These are phyloP conservation scores for Etheostoma cragini DNA, from an alignment of 2,113 vertebrate genomes.

Conservation along the genomic window DNA sequence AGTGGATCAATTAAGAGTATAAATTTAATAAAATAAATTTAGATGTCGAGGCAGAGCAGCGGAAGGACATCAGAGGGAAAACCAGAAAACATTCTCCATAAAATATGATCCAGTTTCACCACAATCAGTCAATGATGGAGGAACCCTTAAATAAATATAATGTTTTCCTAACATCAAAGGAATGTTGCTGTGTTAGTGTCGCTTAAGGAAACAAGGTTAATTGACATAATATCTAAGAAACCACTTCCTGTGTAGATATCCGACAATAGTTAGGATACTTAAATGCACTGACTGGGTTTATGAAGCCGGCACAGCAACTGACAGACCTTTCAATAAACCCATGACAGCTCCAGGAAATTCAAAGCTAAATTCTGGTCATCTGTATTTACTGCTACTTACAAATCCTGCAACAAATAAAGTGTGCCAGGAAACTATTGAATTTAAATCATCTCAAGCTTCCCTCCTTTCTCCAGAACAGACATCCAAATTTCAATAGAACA, in stretches of 20 bases:
- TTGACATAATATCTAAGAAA: not conserved
- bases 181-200: not conserved
- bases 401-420: constrained; percentile 41
- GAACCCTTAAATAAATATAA: not conserved
- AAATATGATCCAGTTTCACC: too few species aligned
- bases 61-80: too few species aligned
- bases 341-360: constrained; percentile 24
- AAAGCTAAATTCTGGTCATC: constrained; percentile 20
- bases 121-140: too few species aligned
- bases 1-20: too few species aligned
- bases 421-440: constrained; percentile 28
- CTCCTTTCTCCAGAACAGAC: constrained; percentile 38
- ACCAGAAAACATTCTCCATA: too few species aligned
- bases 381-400: constrained; percentile 26
- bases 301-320: constrained; percentile 7
- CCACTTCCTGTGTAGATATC: constrained; percentile 7
- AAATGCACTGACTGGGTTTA: not conserved
- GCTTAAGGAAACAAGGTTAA: not conserved
- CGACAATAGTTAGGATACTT: not conserved
- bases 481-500: constrained; percentile 42
- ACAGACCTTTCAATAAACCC: constrained; percentile 39
- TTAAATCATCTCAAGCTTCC: constrained; percentile 45
- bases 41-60: too few species aligned
- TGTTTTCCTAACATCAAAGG: not conserved
- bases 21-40: too few species aligned